phyloP scores from a whole-genome alignment of 2,888 invertebrate species.

The Shargacucullia verbasci region DNA sequence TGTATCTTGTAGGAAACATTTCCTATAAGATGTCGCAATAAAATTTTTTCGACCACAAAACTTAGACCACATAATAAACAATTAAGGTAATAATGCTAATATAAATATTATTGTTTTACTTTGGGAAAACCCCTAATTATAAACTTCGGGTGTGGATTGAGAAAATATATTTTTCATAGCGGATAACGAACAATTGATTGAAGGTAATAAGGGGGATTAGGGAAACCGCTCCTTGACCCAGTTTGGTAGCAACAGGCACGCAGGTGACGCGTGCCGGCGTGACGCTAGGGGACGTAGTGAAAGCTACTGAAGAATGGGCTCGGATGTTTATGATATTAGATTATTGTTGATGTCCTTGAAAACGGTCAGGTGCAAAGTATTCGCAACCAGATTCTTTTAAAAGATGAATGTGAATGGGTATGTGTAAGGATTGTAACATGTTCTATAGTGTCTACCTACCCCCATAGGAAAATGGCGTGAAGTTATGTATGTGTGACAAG shows the following conservation, averaged over 20 bases:
- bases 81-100: too few species aligned
- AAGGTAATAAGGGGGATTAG: constrained; percentile 1
- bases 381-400: too few species aligned
- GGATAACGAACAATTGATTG: constrained; percentile 3
- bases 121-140: constrained; percentile 23
- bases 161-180: constrained; percentile 3
- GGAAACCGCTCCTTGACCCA: constrained; percentile 45
- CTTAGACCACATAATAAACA: neutral
- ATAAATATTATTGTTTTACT: constrained; percentile 3
- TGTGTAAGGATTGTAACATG: too few species aligned
- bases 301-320: constrained; percentile 7
- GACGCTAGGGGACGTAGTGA: constrained; percentile 14
- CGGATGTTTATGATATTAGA: constrained; percentile 1
- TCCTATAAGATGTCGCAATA: neutral
- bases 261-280: constrained; percentile 1
- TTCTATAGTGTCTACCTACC: too few species aligned
- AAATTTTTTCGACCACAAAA: neutral
- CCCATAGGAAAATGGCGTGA: too few species aligned
- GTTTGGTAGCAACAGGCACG: constrained; percentile 7
- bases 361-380: too few species aligned
- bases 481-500: too few species aligned
- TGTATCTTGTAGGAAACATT: neutral
- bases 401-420: too few species aligned
- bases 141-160: constrained; percentile 4
- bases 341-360: too few species aligned